A percentile compares a stretch with the other conserved stretches of the same genome.
Evolutionary conservation across 1,140 invertebrate genomes (phyloP).

Genomic region (Drosophila orena): DNA sequence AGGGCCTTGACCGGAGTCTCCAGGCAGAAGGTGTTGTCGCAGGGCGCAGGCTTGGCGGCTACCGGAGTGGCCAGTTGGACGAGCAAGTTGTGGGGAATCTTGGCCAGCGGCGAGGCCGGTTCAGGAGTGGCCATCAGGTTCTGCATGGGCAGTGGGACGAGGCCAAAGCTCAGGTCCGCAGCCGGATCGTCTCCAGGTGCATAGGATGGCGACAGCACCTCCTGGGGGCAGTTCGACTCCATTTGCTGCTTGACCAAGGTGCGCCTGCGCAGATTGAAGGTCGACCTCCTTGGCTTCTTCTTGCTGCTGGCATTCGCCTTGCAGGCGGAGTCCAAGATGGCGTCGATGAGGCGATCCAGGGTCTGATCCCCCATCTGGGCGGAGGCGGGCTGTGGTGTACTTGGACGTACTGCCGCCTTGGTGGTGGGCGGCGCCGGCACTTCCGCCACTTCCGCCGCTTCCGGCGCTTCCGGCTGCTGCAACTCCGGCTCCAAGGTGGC

Average conservation of each 20-base stretch:
- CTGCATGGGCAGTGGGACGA: constrained; percentile 21
- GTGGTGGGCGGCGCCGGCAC: background rate
- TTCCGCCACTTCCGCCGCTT: background rate
- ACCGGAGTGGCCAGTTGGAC: constrained; percentile 49
- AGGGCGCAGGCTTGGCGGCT: background rate
- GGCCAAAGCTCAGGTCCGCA: constrained; percentile 72
- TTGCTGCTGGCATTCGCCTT: constrained; percentile 67
- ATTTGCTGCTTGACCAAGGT: constrained; percentile 76
- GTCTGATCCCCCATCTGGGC: constrained; percentile 76
- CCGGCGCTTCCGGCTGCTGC: background rate
- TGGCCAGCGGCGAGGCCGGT: constrained; percentile 47
- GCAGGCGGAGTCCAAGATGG: constrained; percentile 80
- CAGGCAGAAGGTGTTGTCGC: constrained; percentile 63
- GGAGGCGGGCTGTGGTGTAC: constrained; percentile 62
- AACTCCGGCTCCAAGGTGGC: constrained; percentile 49
- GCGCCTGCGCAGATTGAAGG: constrained; percentile 73
- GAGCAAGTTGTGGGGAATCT: constrained; percentile 34
- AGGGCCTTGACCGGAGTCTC: constrained; percentile 60
- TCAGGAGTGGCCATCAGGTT: constrained; percentile 39
- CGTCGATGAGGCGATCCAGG: constrained; percentile 79
- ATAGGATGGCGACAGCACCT: constrained; percentile 79
- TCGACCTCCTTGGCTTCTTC: constrained; percentile 68
- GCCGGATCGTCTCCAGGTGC: constrained; percentile 81
- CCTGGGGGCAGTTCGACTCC: constrained; percentile 30
- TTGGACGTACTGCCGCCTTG: constrained; percentile 8